Percentiles rank a stretch among this genome's conserved stretches.
Evolutionary conservation across 92 coral and sea anemone genomes (phyloP).

Genomic region (Plumapathes pennacea): DNA sequence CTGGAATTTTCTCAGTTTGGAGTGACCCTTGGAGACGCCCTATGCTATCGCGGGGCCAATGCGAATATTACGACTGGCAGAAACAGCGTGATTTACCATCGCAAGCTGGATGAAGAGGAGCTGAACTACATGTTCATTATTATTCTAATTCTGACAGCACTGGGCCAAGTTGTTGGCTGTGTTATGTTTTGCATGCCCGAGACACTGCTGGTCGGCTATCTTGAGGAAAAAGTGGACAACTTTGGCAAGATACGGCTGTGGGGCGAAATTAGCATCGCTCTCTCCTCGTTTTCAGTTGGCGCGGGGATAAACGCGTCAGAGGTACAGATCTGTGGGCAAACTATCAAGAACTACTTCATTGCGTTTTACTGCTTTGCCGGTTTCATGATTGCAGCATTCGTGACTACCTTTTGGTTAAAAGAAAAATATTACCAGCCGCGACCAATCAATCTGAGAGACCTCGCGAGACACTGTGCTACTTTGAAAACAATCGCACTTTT

Average conservation of each 20-base stretch:
- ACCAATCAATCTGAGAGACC: no score
- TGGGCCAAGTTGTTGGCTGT: conserved; percentile 24
- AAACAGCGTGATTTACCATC: no score
- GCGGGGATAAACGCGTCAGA: conserved; percentile 24
- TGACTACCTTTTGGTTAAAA: conserved; percentile 4
- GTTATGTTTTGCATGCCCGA: conserved; percentile 17
- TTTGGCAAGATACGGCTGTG: conserved; percentile 49
- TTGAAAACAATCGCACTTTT: conserved; percentile 1
- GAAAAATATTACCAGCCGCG: conserved; percentile 11
- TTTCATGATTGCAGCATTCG: no score
- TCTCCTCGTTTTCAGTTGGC: conserved; percentile 29
- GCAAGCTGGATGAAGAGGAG: conserved; percentile 22
- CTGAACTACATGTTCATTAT: conserved; percentile 7
- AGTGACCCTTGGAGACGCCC: not conserved
- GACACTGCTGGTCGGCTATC: conserved; percentile 20
- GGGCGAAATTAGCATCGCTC: conserved; percentile 46
- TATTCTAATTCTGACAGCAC: conserved; percentile 4
- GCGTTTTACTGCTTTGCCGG: conserved; percentile 35
- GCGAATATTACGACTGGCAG: no score
- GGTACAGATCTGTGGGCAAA: conserved; percentile 17
- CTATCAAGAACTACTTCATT: conserved; percentile 21
- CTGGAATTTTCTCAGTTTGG: conserved; percentile 4
- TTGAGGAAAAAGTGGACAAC: conserved; percentile 13
- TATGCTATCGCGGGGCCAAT: no score
- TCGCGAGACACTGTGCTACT: not conserved